Percentiles rank a stretch among this genome's conserved stretches.
Evolutionary conservation across 2,113 vertebrate species (phyloP).

Genomic region (Cheirogaleus medius): DNA sequence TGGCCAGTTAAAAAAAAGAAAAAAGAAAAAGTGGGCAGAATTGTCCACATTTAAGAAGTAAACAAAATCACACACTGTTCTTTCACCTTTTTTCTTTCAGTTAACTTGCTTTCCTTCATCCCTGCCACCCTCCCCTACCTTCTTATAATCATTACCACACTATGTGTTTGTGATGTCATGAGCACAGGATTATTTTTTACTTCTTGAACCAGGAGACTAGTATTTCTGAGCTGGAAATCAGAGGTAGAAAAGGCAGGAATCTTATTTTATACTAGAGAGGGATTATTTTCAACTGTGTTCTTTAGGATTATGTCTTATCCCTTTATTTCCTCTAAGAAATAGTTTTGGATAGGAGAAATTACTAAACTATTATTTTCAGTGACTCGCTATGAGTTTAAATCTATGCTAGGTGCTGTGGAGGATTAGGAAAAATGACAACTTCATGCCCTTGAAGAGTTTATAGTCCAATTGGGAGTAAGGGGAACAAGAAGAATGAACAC

Average conservation of each 20-base stretch:
- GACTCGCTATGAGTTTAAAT: neutral
- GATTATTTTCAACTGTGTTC: conserved; percentile 41
- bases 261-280: conserved; percentile 21
- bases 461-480: neutral
- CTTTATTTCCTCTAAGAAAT: conserved; percentile 17
- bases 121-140: neutral
- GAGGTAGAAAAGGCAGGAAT: conserved; percentile 30
- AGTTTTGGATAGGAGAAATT: neutral
- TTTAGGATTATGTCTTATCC: conserved; percentile 13
- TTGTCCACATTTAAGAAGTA: neutral
- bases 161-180: conserved; percentile 62
- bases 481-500: neutral
- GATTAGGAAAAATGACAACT: neutral
- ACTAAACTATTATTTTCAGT: conserved; percentile 37
- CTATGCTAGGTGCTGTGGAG: neutral
- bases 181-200: conserved; percentile 25
- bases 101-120: neutral
- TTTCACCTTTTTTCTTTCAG: neutral
- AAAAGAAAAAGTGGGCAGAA: neutral
- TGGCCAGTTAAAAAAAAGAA: neutral
- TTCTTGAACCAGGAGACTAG: conserved; percentile 10
- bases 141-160: conserved; percentile 53
- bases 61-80: neutral
- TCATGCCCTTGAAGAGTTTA: conserved; percentile 1
- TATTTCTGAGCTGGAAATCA: conserved; percentile 48